Conservation (phyloP, 2,888 invertebrate species). For the Rotaria sp. region DNA sequence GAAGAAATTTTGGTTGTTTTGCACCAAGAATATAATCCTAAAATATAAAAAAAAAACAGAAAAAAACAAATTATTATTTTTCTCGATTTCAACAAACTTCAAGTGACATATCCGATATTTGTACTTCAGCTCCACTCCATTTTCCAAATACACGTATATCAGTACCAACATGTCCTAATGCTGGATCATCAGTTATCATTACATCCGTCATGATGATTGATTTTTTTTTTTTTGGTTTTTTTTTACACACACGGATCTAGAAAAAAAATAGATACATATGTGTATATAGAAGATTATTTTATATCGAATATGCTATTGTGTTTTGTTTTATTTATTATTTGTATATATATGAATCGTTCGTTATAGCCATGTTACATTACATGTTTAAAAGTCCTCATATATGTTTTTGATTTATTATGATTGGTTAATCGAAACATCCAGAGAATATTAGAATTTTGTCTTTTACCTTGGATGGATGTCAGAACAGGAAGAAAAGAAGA, state of each 20-base stretch:
- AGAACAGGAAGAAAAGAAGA: neutral
- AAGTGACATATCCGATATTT: conserved; percentile 39
- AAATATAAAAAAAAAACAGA: neutral
- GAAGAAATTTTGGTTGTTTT: conserved; percentile 60
- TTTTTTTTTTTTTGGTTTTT: neutral
- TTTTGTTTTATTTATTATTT: conserved; percentile 11
- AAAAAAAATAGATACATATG: no score
- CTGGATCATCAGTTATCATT: neutral
- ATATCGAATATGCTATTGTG: neutral
- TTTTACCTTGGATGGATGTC: neutral
- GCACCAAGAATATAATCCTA: conserved; percentile 41
- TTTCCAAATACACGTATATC: conserved; percentile 37
- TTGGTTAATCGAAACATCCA: neutral
- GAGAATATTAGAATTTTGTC: neutral
- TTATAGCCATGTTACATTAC: neutral
- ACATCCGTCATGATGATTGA: neutral
- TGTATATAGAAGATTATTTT: neutral
- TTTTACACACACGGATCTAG: conserved; percentile 2
- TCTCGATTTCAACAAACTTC: conserved; percentile 21
- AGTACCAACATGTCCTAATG: neutral
- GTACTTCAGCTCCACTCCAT: conserved; percentile 39
- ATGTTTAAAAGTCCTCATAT: conserved; percentile 21
- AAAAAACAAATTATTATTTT: neutral
- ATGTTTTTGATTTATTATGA: neutral
- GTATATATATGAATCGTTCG: neutral